These are phyloP conservation scores for Perdita meconis DNA, from an alignment of 2,888 invertebrate species.

Conservation along the genomic window DNA sequence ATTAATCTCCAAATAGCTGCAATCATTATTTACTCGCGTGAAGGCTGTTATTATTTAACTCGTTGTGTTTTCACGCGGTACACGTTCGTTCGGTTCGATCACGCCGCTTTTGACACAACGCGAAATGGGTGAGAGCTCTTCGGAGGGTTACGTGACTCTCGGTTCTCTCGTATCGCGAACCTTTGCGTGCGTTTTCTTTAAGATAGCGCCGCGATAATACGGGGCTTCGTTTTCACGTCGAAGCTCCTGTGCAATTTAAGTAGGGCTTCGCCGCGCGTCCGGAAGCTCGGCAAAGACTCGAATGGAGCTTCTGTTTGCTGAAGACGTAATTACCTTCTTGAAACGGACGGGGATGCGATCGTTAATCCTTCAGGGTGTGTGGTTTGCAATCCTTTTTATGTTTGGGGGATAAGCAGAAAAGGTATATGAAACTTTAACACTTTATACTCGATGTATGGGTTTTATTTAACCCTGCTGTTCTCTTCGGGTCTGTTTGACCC, in stretches of 20 bases:
- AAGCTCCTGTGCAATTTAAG: not conserved
- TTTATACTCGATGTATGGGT: too few relatives aligned
- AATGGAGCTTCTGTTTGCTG: not conserved
- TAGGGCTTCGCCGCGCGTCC: not conserved
- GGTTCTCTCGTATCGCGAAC: not conserved
- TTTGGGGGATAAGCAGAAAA: too few relatives aligned
- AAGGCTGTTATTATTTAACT: conserved; percentile 40
- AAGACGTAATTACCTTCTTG: too few relatives aligned
- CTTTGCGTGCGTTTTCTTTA: conserved; percentile 2
- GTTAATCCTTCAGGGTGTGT: too few relatives aligned
- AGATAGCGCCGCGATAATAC: not conserved
- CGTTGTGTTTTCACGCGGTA: conserved; percentile 12
- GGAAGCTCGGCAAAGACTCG: not conserved
- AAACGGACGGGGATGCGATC: too few relatives aligned
- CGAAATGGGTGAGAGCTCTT: not conserved
- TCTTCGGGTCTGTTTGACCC: too few relatives aligned
- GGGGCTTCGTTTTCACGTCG: not conserved
- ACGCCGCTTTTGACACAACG: conserved; percentile 1
- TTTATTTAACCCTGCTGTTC: too few relatives aligned
- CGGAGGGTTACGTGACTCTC: conserved; percentile 23
- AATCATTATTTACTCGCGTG: conserved; percentile 22
- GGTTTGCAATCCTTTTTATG: too few relatives aligned
- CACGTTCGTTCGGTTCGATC: conserved; percentile 1
- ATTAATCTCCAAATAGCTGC: conserved; percentile 19
- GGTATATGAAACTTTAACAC: too few relatives aligned